Conservation (phyloP, 2,113 vertebrate species). For the Cyprinodon tularosa region DNA sequence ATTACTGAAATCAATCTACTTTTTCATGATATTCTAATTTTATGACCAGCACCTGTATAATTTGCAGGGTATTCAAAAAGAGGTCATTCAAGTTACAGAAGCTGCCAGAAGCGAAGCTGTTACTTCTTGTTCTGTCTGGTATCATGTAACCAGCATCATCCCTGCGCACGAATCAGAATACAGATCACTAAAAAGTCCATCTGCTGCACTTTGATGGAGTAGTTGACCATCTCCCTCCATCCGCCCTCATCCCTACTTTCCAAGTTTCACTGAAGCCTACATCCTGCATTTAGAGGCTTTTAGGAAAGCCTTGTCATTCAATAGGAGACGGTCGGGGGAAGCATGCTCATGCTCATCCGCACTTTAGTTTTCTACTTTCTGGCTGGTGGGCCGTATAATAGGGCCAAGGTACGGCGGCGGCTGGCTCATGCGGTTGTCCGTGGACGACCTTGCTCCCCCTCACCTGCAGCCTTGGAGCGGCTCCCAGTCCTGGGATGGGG, state of each 20-base stretch:
- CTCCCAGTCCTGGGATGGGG: slow-evolving; percentile 83
- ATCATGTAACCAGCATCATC: slow-evolving; percentile 37
- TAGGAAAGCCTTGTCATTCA: slow-evolving; percentile 78
- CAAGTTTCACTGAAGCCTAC: slow-evolving; percentile 70
- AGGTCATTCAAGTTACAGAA: background rate
- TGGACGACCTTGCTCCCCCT: slow-evolving; percentile 85
- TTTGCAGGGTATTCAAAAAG: background rate
- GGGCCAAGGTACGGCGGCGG: slow-evolving; percentile 71
- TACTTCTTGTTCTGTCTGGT: slow-evolving; percentile 33
- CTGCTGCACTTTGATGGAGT: slow-evolving; percentile 51
- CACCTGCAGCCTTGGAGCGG: slow-evolving; percentile 83
- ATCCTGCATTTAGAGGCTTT: slow-evolving; percentile 80
- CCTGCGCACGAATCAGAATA: slow-evolving; percentile 51
- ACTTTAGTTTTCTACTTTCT: slow-evolving; percentile 69
- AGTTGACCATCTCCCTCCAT: slow-evolving; percentile 60
- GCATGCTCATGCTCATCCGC: slow-evolving; percentile 71
- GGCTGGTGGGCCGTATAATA: slow-evolving; percentile 55
- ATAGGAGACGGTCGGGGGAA: slow-evolving; percentile 66
- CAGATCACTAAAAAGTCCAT: slow-evolving; percentile 56
- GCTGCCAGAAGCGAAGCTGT: slow-evolving; percentile 39
- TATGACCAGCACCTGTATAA: no score
- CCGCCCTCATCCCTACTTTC: slow-evolving; percentile 53
- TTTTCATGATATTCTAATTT: no score
- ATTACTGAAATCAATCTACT: no score
- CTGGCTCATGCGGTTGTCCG: slow-evolving; percentile 78